Percentiles rank a stretch among this genome's conserved stretches.
phyloP scores from a whole-genome alignment of 2,888 invertebrate genomes.

The Tyria jacobaeae region DNA sequence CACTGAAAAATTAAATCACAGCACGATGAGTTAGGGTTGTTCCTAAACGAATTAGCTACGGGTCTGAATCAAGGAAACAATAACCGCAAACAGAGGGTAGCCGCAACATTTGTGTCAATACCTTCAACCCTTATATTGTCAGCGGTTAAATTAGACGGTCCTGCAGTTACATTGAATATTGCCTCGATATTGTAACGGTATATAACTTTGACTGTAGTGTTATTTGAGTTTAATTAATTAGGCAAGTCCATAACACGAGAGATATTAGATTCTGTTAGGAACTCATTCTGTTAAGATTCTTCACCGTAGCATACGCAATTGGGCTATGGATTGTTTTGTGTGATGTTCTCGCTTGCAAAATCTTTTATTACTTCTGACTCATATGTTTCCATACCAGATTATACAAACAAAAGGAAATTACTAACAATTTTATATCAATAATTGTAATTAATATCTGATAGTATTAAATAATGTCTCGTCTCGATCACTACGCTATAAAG shows the following conservation, averaged over 20 bases:
- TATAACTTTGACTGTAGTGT: conserved; percentile 30
- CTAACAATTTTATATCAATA: too few relatives aligned
- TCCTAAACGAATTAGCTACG: conserved; percentile 77
- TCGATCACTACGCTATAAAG: conserved; percentile 20
- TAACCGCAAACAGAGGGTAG: conserved; percentile 82
- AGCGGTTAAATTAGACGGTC: conserved; percentile 65
- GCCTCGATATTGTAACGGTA: conserved; percentile 55
- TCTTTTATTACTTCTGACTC: too few relatives aligned
- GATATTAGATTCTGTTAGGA: neutral
- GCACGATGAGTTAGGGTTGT: conserved; percentile 63
- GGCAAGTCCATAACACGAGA: conserved; percentile 1
- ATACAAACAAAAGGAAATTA: too few relatives aligned
- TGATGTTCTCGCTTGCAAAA: neutral
- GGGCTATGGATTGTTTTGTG: neutral
- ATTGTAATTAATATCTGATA: neutral
- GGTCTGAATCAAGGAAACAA: conserved; percentile 80
- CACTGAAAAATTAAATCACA: conserved; percentile 22
- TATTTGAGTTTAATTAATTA: conserved; percentile 18
- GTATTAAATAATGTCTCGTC: neutral
- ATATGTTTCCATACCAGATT: too few relatives aligned
- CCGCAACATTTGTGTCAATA: conserved; percentile 78
- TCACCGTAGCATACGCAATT: neutral
- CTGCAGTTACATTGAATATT: conserved; percentile 38
- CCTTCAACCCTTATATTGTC: conserved; percentile 72
- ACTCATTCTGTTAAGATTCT: neutral